Conservation (phyloP, 2,888 invertebrate species). For the Mythimna ferrago region DNA sequence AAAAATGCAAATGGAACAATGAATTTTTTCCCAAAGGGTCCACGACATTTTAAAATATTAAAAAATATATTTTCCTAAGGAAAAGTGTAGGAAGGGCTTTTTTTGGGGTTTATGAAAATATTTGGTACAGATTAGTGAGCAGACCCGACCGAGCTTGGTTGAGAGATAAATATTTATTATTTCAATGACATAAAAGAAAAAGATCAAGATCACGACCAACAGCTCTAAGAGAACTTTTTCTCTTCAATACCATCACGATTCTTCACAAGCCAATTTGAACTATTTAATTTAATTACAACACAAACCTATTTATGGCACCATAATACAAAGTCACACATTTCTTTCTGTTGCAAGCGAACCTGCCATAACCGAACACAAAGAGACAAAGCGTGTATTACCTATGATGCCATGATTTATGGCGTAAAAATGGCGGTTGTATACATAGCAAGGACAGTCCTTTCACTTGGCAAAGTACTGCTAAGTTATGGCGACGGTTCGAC, state of each 20-base stretch:
- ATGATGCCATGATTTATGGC: conserved; percentile 51
- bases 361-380: conserved; percentile 14
- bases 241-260: conserved; percentile 12
- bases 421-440: conserved; percentile 53
- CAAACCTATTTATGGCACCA: conserved; percentile 3
- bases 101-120: too few species aligned
- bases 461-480: conserved; percentile 54
- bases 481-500: conserved; percentile 36
- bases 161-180: too few species aligned
- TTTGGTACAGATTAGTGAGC: too few species aligned
- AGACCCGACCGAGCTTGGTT: too few species aligned
- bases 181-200: too few species aligned
- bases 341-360: conserved; percentile 18
- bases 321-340: conserved; percentile 9
- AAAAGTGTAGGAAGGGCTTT: too few species aligned
- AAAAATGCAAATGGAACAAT: too few species aligned
- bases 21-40: too few species aligned
- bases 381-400: conserved; percentile 42
- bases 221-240: neutral
- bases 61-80: too few species aligned
- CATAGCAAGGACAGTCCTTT: conserved; percentile 62
- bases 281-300: neutral
- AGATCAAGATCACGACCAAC: neutral
- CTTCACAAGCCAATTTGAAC: neutral
- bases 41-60: too few species aligned